phyloP scores from a whole-genome alignment of 2,113 vertebrate species.

The Macroglossus sobrinus region DNA sequence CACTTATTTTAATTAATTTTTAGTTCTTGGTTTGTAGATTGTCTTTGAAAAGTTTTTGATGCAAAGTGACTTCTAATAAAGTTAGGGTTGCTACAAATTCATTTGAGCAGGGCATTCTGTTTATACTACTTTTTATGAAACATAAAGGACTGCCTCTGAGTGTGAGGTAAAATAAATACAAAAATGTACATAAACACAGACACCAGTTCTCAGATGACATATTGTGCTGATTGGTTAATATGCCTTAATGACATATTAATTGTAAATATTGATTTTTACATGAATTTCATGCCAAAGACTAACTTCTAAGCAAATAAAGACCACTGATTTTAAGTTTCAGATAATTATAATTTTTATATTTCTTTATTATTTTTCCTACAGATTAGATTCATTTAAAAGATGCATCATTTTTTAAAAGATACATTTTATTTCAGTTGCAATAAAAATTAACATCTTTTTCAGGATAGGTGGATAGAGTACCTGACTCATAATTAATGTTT shows the following conservation, averaged over 20 bases:
- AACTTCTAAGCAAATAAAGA: neutral
- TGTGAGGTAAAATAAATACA: neutral
- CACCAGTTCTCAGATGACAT: neutral
- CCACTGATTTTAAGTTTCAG: neutral
- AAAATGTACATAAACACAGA: neutral
- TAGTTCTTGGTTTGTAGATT: neutral
- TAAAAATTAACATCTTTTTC: neutral
- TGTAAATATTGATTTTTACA: neutral
- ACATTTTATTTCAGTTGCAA: neutral
- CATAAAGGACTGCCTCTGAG: neutral
- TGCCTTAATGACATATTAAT: neutral
- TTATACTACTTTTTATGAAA: neutral
- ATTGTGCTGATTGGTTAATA: neutral
- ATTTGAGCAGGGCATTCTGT: neutral
- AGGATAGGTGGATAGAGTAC: neutral
- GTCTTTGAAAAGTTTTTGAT: neutral
- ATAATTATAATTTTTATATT: neutral
- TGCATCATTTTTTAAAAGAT: neutral
- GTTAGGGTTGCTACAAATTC: neutral
- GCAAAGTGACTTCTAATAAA: constrained; percentile 13
- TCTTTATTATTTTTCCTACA: neutral
- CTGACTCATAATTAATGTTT: neutral
- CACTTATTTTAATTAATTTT: neutral
- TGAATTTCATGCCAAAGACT: neutral
- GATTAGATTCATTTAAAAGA: constrained; percentile 31